Conservation (phyloP, 1,140 invertebrate species). For the Anastatus disparis region DNA sequence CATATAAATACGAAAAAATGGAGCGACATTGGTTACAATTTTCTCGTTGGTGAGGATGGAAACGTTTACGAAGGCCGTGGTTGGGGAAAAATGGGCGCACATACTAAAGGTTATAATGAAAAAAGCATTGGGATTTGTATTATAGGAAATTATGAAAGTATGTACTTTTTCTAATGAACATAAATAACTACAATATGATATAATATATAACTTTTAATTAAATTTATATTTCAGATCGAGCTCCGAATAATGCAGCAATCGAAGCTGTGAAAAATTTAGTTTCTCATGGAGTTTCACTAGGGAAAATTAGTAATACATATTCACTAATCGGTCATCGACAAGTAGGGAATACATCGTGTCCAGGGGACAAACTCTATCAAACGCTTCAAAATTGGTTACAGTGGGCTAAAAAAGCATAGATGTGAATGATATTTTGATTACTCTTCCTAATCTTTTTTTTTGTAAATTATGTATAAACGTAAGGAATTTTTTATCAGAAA, state of each 20-base stretch:
- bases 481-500: too few relatives aligned
- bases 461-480: too few relatives aligned
- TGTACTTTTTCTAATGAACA: constrained; percentile 40
- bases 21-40: constrained; percentile 68
- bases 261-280: constrained; percentile 62
- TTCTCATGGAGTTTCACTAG: constrained; percentile 54
- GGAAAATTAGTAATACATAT: constrained; percentile 61
- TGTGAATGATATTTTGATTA: too few relatives aligned
- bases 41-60: constrained; percentile 68
- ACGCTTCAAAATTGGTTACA: constrained; percentile 69
- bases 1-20: constrained; percentile 64
- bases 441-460: too few relatives aligned
- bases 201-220: constrained; percentile 7
- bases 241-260: constrained; percentile 62
- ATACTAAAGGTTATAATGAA: constrained; percentile 63
- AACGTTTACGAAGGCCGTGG: constrained; percentile 71
- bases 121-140: constrained; percentile 68
- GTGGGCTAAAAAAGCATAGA: constrained; percentile 49
- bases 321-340: constrained; percentile 67
- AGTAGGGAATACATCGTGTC: constrained; percentile 61
- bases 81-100: constrained; percentile 67
- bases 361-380: constrained; percentile 67
- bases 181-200: constrained; percentile 36
- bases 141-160: constrained; percentile 65
- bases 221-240: constrained; percentile 61